Evolutionary conservation across 2,113 vertebrate genomes (phyloP).

Genomic region (Chlorodrepanis virens): DNA sequence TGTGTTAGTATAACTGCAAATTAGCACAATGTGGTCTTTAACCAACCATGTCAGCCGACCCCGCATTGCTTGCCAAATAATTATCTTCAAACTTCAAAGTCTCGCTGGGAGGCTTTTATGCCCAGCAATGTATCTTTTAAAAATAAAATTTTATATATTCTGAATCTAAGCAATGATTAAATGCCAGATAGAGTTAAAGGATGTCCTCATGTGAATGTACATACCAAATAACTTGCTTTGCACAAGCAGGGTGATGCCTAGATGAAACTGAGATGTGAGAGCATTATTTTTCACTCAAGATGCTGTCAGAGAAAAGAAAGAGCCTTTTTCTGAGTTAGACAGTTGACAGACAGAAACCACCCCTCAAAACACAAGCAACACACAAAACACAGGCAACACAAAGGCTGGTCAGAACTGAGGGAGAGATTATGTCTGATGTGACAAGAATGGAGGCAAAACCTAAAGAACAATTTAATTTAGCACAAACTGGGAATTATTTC

Average conservation of each 20-base stretch:
- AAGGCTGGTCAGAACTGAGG: not conserved
- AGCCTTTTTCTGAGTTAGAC: not conserved
- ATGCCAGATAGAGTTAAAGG: not conserved
- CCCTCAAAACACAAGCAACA: not conserved
- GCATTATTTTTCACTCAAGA: not conserved
- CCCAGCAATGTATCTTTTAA: not conserved
- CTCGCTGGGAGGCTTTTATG: constrained; percentile 24
- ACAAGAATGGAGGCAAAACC: not conserved
- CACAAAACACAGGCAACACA: not conserved
- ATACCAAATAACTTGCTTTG: not conserved
- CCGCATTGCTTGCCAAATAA: constrained; percentile 46
- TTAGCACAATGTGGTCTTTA: constrained; percentile 55
- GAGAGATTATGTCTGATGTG: not conserved
- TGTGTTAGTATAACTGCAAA: constrained; percentile 49
- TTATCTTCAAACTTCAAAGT: constrained; percentile 51
- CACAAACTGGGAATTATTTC: not conserved
- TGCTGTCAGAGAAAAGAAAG: not conserved
- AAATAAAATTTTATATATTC: constrained; percentile 10
- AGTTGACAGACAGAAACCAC: not conserved
- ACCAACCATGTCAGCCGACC: constrained; percentile 34
- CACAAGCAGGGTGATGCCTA: not conserved
- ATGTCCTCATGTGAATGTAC: not conserved
- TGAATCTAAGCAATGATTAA: constrained; percentile 16
- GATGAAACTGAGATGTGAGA: not conserved
- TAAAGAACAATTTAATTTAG: not conserved